These are phyloP conservation scores for Cheilosia scutellata DNA, from an alignment of 2,888 invertebrate species.

Conservation along the genomic window DNA sequence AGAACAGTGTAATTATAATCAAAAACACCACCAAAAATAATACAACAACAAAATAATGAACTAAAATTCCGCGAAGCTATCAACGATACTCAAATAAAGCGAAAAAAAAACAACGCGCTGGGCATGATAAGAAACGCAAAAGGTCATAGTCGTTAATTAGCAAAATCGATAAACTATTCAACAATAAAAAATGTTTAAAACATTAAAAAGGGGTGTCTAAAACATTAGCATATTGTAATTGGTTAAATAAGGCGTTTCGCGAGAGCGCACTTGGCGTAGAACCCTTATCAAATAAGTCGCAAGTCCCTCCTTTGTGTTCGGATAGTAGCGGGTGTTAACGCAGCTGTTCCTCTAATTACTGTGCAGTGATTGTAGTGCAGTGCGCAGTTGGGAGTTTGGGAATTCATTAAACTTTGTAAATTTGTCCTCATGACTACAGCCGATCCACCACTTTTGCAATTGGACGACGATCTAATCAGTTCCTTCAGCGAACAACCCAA, in stretches of 20 bases:
- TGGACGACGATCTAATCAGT: constrained; percentile 85
- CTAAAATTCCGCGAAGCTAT: neutral
- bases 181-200: constrained; percentile 45
- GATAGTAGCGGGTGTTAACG: constrained; percentile 23
- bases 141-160: constrained; percentile 50
- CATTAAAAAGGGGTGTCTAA: constrained; percentile 17
- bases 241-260: constrained; percentile 31
- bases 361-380: constrained; percentile 20
- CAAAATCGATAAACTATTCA: constrained; percentile 47
- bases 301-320: constrained; percentile 14
- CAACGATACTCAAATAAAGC: constrained; percentile 38
- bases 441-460: constrained; percentile 87
- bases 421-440: constrained; percentile 86
- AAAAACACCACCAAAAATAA: neutral
- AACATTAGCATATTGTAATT: constrained; percentile 33
- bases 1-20: neutral
- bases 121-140: constrained; percentile 63
- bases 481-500: constrained; percentile 80
- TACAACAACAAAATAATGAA: constrained; percentile 1
- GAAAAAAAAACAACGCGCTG: constrained; percentile 39
- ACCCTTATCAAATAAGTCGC: constrained; percentile 35
- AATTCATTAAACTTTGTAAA: constrained; percentile 50
- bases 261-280: constrained; percentile 4
- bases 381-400: constrained; percentile 43
- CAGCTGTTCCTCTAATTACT: constrained; percentile 32